Evolutionary conservation across 2,888 invertebrate genomes (phyloP), one percentile per base, ranked within the genome.

Genomic region (Busseola fusca): DNA sequence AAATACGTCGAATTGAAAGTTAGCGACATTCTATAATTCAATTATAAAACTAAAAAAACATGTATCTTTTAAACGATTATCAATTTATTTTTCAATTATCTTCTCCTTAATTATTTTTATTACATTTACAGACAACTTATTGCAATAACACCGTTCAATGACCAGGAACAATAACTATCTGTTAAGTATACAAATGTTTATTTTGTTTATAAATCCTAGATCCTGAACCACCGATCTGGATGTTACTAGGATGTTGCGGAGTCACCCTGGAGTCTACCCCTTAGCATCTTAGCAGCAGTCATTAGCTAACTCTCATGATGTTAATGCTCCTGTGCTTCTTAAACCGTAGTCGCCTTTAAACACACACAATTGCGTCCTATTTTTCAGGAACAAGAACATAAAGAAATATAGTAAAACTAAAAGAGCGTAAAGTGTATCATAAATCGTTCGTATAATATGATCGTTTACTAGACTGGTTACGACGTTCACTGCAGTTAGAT

Each of bases 401-500:
- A 69, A 54, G 5, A 42, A 30, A 64, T 57, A 18, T 5, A 37
- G 14, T 34, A 48, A 48, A 63, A 52, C 65, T 72, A 40, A 30
- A 58, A 42, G 40, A 25, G 42, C n/a, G 40, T 68, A 63, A 73
- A 64, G 25, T 30, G 40, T 48, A 57, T 54, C 45, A 66, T 76
- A 64, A 56, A 64, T 64, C 52, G 30, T 48, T 34, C 25, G n/a
- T 69, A 57, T 66, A 80, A 66, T 66, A 52, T 10, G 52, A 57
- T 48, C 64, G 60, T 76, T 81, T 62, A 71, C 66, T 81, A 64
- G n/a, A 66, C 30, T 12, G 40, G 25, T 67, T 52, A 64, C 56
- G 60, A 67, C 56, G 34, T 25, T 52, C 58, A 30, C 14, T 78
- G 81, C 78, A 67, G 59, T 58, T 64, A 70, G 64, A 54, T 14